Evolutionary conservation across 2,888 invertebrate genomes (phyloP).

Genomic region (Apodemia duryi): DNA sequence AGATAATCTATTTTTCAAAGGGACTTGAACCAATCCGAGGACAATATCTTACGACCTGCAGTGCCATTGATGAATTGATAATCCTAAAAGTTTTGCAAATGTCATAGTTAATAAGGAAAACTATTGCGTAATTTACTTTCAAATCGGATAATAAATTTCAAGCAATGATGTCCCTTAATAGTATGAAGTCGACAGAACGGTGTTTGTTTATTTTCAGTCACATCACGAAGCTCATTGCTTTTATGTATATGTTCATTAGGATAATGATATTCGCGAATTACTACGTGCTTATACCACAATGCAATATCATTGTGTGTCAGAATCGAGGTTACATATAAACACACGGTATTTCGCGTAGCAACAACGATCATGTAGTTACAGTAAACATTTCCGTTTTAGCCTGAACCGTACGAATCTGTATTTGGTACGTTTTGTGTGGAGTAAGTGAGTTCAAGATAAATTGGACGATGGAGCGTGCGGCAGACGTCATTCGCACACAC

Average conservation of each 20-base stretch:
- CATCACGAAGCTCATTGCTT: conserved; percentile 41
- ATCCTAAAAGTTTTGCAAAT: not conserved
- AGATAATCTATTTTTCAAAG: no score
- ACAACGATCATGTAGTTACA: conserved; percentile 66
- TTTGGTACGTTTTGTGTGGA: conserved; percentile 33
- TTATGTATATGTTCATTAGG: conserved; percentile 66
- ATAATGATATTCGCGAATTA: conserved; percentile 76
- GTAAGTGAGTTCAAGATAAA: conserved; percentile 43
- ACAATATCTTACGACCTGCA: no score
- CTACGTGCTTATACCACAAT: conserved; percentile 73
- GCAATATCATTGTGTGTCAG: conserved; percentile 64
- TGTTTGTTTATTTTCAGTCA: conserved; percentile 43
- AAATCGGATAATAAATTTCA: conserved; percentile 8
- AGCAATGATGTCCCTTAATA: conserved; percentile 14
- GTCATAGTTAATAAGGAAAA: not conserved
- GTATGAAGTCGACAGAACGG: conserved; percentile 16
- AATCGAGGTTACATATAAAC: conserved; percentile 76
- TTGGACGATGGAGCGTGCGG: conserved; percentile 58
- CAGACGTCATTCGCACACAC: conserved; percentile 75
- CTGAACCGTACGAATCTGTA: conserved; percentile 37
- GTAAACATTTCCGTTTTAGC: conserved; percentile 42
- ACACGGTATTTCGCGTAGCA: conserved; percentile 69
- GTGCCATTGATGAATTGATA: not conserved
- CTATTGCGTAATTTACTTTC: conserved; percentile 8
- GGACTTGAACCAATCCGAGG: no score